Conservation (phyloP, 2,113 vertebrate species). For the Cervus canadensis region DNA sequence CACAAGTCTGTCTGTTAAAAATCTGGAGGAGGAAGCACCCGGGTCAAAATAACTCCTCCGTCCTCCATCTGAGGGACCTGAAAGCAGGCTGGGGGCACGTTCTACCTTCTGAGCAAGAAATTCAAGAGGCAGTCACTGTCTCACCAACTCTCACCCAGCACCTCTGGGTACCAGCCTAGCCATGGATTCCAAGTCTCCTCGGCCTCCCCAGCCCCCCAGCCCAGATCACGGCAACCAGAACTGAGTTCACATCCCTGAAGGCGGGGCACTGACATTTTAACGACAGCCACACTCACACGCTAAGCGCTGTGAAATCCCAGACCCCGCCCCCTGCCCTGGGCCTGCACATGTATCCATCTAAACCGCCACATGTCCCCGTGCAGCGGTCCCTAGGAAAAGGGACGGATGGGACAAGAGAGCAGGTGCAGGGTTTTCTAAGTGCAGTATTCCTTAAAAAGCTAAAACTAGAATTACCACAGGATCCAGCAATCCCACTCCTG, state of each 20-base stretch:
- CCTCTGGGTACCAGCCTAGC: background rate
- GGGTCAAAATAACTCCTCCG: background rate
- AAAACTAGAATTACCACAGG: background rate
- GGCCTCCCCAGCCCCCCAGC: background rate
- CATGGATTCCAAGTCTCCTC: background rate
- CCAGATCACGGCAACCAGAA: background rate
- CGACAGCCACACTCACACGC: rapidly evolving
- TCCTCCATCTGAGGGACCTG: background rate
- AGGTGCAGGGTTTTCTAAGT: background rate
- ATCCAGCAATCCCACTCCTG: background rate
- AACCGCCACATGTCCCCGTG: background rate
- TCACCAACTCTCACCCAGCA: background rate
- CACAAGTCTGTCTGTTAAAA: background rate
- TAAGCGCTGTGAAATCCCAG: background rate
- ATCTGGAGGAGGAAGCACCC: background rate
- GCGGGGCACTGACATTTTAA: no score
- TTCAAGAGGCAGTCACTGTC: background rate
- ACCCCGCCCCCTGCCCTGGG: rapidly evolving
- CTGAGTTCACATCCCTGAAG: background rate
- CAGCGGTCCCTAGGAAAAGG: no score
- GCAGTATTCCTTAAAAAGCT: background rate
- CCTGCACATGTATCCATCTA: background rate
- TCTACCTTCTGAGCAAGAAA: background rate
- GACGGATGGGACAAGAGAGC: rapidly evolving
- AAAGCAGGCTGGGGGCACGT: background rate